Base-by-base conservation (phyloP, 2,888 invertebrate species). In the Pantelozetes paolii region DNA sequence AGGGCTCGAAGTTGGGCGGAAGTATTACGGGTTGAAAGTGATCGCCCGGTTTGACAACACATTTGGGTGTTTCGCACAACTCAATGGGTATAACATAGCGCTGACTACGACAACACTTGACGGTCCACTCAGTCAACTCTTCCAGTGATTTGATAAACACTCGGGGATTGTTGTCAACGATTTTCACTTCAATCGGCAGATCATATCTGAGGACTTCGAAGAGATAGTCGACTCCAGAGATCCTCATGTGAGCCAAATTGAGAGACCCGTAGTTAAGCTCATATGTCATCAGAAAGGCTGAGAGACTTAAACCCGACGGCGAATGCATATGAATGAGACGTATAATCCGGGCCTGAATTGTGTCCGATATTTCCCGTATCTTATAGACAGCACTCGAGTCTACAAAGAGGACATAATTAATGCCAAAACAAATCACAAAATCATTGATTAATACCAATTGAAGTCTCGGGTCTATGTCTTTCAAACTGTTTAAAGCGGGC, bases 401-500 rank as follows among this genome's bases (percentile, higher is more conserved):
- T 67, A 64, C 15, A 36, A 15, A 36, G 13, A 13, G 3, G 57
- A 57, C 20, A 26, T 48, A 48, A 48, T 48, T n/a, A 15, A 48
- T 9, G 5, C 28, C 15, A 62, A 30, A 9, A 62, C n/a, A 30
- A n/a, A 42, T 23, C 6, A 40, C 9, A 42, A 1, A 5, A 42
- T 6, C 1, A 42, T n/a, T 1, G n/a, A 67, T 1, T 9, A n/a
- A 32, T 67, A 67, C 67, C 42, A 13, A 20, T 54, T 54, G n/a
- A 15, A 3, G 54, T 3, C 23, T 26, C 3, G 9, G 23, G 40
- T 23, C 36, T 64, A 2, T 32, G 64, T 6, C 30, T 64, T 2
- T 64, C 67, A 23, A 67, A 67, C 42, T 40, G 40, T 15, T 42
- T 67, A 42, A 40, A 67, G 5, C 67, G 36, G 20, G 42, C 5